Conservation (phyloP, 2,797 vertebrate genomes). For the Xenops minutus region DNA sequence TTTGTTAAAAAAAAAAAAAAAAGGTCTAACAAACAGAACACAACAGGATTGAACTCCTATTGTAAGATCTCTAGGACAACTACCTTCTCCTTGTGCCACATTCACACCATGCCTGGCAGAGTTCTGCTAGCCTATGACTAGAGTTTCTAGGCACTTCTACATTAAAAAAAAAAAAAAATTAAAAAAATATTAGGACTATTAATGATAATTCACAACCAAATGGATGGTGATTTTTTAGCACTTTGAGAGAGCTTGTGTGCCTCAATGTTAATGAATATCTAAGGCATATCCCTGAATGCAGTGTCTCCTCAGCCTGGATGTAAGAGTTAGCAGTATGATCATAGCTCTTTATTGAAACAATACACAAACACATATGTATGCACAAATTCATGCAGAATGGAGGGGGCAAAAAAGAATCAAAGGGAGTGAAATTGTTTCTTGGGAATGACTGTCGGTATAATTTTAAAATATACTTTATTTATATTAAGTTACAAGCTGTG, state of each 20-base stretch:
- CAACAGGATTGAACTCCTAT: neutral
- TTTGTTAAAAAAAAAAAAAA: neutral
- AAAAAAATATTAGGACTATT: neutral
- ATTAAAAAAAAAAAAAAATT: neutral
- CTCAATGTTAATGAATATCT: neutral
- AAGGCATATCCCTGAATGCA: neutral
- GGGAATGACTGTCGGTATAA: constrained; percentile 10
- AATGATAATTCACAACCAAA: neutral
- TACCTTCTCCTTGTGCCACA: neutral
- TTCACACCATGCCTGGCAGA: neutral
- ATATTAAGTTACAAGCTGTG: constrained; percentile 40
- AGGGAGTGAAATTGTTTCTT: constrained; percentile 18
- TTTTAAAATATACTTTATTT: constrained; percentile 40
- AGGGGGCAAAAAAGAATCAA: neutral
- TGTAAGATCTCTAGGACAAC: neutral
- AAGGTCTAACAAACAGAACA: neutral
- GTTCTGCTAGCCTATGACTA: neutral
- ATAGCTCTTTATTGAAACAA: neutral
- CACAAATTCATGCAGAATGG: neutral
- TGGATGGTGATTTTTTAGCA: neutral
- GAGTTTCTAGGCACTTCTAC: neutral
- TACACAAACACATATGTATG: neutral
- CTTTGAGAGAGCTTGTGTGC: neutral
- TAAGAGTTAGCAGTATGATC: neutral
- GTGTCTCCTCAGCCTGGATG: neutral